A percentile compares a stretch with the other conserved stretches of the same genome.
phyloP scores from a whole-genome alignment of 2,113 vertebrate genomes.

The Atractosteus spatula region DNA sequence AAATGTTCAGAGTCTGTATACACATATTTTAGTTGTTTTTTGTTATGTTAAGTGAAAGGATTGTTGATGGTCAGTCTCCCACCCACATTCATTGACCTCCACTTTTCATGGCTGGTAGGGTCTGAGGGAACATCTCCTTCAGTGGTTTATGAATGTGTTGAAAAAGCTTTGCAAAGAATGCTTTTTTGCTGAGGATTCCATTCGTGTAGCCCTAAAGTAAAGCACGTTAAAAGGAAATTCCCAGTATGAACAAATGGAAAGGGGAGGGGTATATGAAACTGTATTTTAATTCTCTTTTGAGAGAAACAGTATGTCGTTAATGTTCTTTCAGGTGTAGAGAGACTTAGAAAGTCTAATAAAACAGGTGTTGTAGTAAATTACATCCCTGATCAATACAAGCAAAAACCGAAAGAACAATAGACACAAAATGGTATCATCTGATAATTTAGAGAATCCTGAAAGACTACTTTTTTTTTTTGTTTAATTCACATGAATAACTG shows the following conservation, averaged over 20 bases:
- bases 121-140: no score
- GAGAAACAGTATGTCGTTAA: slow-evolving; percentile 30
- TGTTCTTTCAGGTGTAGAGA: slow-evolving; percentile 13
- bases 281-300: slow-evolving; percentile 34
- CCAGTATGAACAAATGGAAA: slow-evolving; percentile 12
- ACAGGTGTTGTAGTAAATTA: slow-evolving; percentile 17
- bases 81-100: no score
- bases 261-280: slow-evolving; percentile 15
- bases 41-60: no score
- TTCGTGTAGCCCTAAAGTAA: not conserved
- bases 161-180: no score
- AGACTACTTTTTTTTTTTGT: not conserved
- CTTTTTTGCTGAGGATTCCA: slow-evolving; percentile 3
- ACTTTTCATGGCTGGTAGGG: no score
- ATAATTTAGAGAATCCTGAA: slow-evolving; percentile 5
- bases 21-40: no score
- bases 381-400: not conserved
- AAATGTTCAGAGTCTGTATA: no score
- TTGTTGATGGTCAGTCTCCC: no score
- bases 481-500: slow-evolving; percentile 18
- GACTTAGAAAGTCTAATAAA: slow-evolving; percentile 14
- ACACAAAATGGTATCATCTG: not conserved
- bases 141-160: no score
- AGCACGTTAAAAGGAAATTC: slow-evolving; percentile 26
- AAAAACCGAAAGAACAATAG: no score